Base-by-base conservation (phyloP, 2,113 vertebrate species). In the Channa argus region DNA sequence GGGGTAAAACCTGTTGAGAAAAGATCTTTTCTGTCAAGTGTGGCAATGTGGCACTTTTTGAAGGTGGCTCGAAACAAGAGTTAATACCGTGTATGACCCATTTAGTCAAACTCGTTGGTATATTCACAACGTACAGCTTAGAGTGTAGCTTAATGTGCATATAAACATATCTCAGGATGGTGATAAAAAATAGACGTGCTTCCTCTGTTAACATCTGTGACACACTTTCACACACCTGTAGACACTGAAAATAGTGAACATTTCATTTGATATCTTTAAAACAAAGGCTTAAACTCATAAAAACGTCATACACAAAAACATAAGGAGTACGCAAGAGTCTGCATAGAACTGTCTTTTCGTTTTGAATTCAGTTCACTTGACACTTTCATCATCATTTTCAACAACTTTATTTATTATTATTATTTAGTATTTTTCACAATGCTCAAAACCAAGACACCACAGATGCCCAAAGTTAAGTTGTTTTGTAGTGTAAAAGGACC, bases 191-290 rank as follows among this genome's bases (percentile, higher is more conserved):
- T 24, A 74, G 44, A 62, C 10, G n/a, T 3, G 51, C 70, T 84
- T 84, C 84, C 77, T 76, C 60, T n/a, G 14, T 6, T 6, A 55
- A 86, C 85, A 85, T 89, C 81, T 88, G 87, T 86, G 84, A 86
- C 87, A 90, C 80, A 84, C 67, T 88, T 91, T 34, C 67, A 62
- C 63, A 77, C 87, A 88, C 85, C 83, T 88, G 85, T 78, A 80
- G 0, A 3, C 4, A 15, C 5, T 47, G 69, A 79, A 58, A 74
- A 67, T 44, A 71, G 53, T 46, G 34, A 76, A 77, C 37, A 6
- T 64, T 56, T 86, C 4, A 46, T 68, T 36, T 71, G 84, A 85
- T 81, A 84, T 85, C 77, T 75, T 11, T 2, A 0, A n/a, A n/a
- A 61, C 24, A 34, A 39, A 66, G 15, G 8, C 38, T 37, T 14